phyloP scores from a whole-genome alignment of 2,113 vertebrate species.

The Sterna hirundo region DNA sequence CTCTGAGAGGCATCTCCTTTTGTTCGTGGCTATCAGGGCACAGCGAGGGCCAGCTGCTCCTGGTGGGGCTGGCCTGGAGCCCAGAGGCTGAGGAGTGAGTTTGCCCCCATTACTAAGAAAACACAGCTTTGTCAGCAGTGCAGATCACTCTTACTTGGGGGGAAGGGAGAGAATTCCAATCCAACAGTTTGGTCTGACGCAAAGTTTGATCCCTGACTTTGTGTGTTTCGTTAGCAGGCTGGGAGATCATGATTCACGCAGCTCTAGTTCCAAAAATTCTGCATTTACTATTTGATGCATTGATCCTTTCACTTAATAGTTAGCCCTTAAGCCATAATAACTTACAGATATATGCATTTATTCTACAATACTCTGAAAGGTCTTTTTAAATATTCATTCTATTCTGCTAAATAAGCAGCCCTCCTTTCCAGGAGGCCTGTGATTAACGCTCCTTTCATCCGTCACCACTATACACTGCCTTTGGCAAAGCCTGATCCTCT shows the following conservation, averaged over 20 bases:
- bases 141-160: background rate
- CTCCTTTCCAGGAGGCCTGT: slow-evolving; percentile 52
- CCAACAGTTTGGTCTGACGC: background rate
- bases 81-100: background rate
- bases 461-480: slow-evolving; percentile 3
- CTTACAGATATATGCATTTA: slow-evolving; percentile 66
- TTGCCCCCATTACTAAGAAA: background rate
- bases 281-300: slow-evolving; percentile 57
- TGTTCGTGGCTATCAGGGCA: background rate
- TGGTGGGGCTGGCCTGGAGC: background rate
- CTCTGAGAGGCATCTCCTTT: background rate
- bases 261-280: slow-evolving; percentile 18
- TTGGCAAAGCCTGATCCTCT: slow-evolving; percentile 46
- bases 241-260: background rate
- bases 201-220: background rate
- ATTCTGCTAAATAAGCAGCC: slow-evolving; percentile 64
- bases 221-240: background rate
- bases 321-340: slow-evolving; percentile 62
- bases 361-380: slow-evolving; percentile 58
- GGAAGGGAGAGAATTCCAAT: background rate
- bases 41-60: background rate
- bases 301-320: slow-evolving; percentile 58
- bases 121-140: background rate
- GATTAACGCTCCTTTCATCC: slow-evolving; percentile 55
- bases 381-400: slow-evolving; percentile 67